These are phyloP conservation scores for Xiphias gladius DNA, from an alignment of 2,113 vertebrate genomes.

Conservation along the genomic window DNA sequence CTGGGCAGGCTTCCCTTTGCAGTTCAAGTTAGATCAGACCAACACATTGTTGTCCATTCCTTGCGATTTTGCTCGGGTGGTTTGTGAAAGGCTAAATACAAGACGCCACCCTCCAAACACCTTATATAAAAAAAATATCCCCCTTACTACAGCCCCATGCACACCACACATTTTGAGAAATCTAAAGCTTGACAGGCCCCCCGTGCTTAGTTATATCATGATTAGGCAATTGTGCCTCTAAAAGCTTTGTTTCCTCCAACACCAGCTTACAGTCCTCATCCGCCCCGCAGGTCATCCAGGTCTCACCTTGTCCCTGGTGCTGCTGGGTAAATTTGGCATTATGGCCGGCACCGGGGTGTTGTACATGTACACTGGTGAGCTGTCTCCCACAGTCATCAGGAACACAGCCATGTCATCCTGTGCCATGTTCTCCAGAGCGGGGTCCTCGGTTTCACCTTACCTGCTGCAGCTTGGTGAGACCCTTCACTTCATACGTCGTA, in stretches of 20 bases:
- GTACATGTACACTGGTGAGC: constrained; percentile 54
- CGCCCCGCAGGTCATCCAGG: constrained; percentile 46
- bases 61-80: too few relatives aligned
- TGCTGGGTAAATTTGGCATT: constrained; percentile 67
- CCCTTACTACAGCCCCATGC: too few relatives aligned
- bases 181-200: too few relatives aligned
- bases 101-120: too few relatives aligned
- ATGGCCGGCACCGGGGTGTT: constrained; percentile 16
- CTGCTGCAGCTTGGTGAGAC: constrained; percentile 66
- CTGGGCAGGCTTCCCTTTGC: too few relatives aligned
- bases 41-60: too few relatives aligned
- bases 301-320: constrained; percentile 56
- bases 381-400: constrained; percentile 73
- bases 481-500: background rate
- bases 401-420: constrained; percentile 62
- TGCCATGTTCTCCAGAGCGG: constrained; percentile 63
- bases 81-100: too few relatives aligned
- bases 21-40: too few relatives aligned
- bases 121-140: too few relatives aligned
- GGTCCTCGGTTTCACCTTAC: constrained; percentile 56
- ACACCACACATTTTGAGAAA: too few relatives aligned
- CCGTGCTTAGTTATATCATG: too few relatives aligned
- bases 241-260: background rate
- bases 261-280: background rate
- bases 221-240: too few relatives aligned